Evolutionary conservation across 1,140 invertebrate genomes (phyloP).

Genomic region (Drosophila busckii): DNA sequence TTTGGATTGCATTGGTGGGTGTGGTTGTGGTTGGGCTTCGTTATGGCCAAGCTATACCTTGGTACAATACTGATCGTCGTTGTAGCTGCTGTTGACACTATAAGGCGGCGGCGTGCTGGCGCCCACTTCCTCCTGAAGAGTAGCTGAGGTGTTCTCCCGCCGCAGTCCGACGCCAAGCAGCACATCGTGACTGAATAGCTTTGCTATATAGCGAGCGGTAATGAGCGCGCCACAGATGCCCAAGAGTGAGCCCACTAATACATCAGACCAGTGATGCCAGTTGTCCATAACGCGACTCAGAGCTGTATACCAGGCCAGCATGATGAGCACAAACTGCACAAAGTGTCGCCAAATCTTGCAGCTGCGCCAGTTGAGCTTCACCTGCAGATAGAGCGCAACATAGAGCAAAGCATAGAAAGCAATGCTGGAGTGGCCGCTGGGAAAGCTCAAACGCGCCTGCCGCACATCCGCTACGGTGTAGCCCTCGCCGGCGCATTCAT

Average conservation of each 20-base stretch:
- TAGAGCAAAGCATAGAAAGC: slow-evolving; percentile 89
- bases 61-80: slow-evolving; percentile 59
- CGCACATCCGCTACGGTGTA: slow-evolving; percentile 81
- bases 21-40: slow-evolving; percentile 3
- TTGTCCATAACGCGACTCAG: slow-evolving; percentile 66
- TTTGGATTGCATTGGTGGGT: slow-evolving; percentile 7
- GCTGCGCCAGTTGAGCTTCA: slow-evolving; percentile 85
- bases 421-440: slow-evolving; percentile 90
- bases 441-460: slow-evolving; percentile 88
- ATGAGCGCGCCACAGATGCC: slow-evolving; percentile 53
- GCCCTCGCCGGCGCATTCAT: slow-evolving; percentile 82
- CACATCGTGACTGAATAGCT: slow-evolving; percentile 34
- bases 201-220: slow-evolving; percentile 54
- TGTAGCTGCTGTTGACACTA: slow-evolving; percentile 42
- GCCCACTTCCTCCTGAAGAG: slow-evolving; percentile 62
- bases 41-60: slow-evolving; percentile 32
- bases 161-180: slow-evolving; percentile 29
- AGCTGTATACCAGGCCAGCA: slow-evolving; percentile 73
- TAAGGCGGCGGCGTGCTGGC: slow-evolving; percentile 62
- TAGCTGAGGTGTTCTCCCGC: slow-evolving; percentile 58
- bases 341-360: slow-evolving; percentile 87
- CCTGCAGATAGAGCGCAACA: slow-evolving; percentile 90
- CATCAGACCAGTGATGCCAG: slow-evolving; percentile 77
- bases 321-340: slow-evolving; percentile 85
- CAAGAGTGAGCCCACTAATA: slow-evolving; percentile 50